Evolutionary conservation across 2,888 invertebrate species (phyloP).

Genomic region (Sussaba pulchella): DNA sequence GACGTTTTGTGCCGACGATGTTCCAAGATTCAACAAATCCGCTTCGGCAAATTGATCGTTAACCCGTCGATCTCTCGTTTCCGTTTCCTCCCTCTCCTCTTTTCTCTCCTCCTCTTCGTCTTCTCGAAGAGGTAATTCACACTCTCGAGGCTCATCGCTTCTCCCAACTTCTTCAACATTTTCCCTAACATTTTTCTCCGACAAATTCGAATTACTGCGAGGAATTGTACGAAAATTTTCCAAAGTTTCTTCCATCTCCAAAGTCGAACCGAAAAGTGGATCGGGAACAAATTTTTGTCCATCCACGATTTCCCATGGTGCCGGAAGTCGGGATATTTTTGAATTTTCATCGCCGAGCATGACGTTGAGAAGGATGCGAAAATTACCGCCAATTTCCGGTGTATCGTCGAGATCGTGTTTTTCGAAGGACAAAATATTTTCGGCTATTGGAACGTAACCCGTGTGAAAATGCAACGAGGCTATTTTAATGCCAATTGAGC

Average conservation of each 20-base stretch:
- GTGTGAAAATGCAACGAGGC: conserved; percentile 95
- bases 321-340: conserved; percentile 88
- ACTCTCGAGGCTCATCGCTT: conserved; percentile 26
- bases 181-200: conserved; percentile 19
- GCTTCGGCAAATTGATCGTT: conserved; percentile 76
- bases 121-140: conserved; percentile 25
- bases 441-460: conserved; percentile 91
- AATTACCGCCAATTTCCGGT: conserved; percentile 89
- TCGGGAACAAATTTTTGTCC: conserved; percentile 86
- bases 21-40: conserved; percentile 82
- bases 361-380: conserved; percentile 89
- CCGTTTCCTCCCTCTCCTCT: conserved; percentile 20
- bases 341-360: conserved; percentile 90
- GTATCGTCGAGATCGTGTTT: conserved; percentile 93
- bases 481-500: conserved; percentile 93
- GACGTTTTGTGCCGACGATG: conserved; percentile 64
- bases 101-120: conserved; percentile 5
- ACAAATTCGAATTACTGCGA: conserved; percentile 4
- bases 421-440: conserved; percentile 90
- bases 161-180: conserved; percentile 18
- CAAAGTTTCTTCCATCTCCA: conserved; percentile 93
- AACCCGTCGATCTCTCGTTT: background rate
- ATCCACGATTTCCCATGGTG: conserved; percentile 91
- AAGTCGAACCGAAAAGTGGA: conserved; percentile 90
- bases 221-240: conserved; percentile 88